Conservation (phyloP, 2,113 vertebrate species). For the Podarcis cretensis region DNA sequence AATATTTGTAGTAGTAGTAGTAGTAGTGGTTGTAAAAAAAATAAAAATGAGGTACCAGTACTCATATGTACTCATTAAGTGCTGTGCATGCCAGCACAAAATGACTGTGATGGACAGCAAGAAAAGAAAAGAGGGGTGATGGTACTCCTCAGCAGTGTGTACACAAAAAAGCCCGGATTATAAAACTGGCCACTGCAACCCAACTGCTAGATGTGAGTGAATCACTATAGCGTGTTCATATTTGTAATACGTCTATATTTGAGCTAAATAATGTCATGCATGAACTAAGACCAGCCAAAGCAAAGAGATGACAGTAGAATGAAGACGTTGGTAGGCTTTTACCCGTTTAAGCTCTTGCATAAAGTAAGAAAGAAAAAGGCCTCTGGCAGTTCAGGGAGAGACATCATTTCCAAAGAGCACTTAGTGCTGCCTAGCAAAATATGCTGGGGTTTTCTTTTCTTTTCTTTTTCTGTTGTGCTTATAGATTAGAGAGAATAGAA, state of each 20-base stretch:
- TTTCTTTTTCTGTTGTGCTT: slow-evolving; percentile 56
- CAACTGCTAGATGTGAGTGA: slow-evolving; percentile 43
- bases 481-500: slow-evolving; percentile 52
- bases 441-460: slow-evolving; percentile 44
- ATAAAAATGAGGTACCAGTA: too few relatives aligned
- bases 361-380: slow-evolving; percentile 61
- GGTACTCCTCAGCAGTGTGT: too few relatives aligned
- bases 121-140: too few relatives aligned
- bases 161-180: neutral
- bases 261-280: slow-evolving; percentile 33
- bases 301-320: slow-evolving; percentile 13
- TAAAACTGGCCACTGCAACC: slow-evolving; percentile 59
- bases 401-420: slow-evolving; percentile 52
- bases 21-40: too few relatives aligned
- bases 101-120: too few relatives aligned
- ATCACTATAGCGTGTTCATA: slow-evolving; percentile 60
- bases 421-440: slow-evolving; percentile 48
- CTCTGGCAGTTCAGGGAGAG: slow-evolving; percentile 66
- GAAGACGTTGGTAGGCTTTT: slow-evolving; percentile 38
- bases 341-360: slow-evolving; percentile 27
- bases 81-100: too few relatives aligned
- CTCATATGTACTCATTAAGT: too few relatives aligned
- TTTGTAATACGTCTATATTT: slow-evolving; percentile 62
- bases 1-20: slow-evolving; percentile 22
- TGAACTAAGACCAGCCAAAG: slow-evolving; percentile 33